phyloP scores from a whole-genome alignment of 2,113 vertebrate genomes.

The Shinisaurus crocodilurus region DNA sequence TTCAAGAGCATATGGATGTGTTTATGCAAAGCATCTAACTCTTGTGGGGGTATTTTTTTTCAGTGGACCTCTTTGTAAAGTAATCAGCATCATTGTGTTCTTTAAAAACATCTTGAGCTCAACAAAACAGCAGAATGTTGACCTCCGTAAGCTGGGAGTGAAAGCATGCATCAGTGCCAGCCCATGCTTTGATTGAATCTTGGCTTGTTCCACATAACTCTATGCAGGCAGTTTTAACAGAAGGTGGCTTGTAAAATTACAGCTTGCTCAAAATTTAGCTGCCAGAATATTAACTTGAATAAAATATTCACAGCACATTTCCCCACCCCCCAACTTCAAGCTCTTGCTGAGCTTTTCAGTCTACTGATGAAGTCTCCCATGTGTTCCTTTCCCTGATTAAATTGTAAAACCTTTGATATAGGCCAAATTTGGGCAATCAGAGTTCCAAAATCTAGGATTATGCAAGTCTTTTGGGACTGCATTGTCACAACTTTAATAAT shows the following conservation, averaged over 20 bases:
- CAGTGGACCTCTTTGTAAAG: slow-evolving; percentile 36
- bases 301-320: slow-evolving; percentile 62
- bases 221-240: slow-evolving; percentile 73
- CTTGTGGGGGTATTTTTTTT: neutral
- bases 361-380: slow-evolving; percentile 57
- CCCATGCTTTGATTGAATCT: slow-evolving; percentile 63
- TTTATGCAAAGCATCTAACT: neutral
- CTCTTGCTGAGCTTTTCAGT: slow-evolving; percentile 65
- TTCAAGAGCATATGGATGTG: slow-evolving; percentile 12
- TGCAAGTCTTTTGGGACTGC: slow-evolving; percentile 26
- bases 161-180: slow-evolving; percentile 61
- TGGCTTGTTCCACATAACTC: slow-evolving; percentile 66
- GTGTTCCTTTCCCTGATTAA: slow-evolving; percentile 58
- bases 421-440: slow-evolving; percentile 25
- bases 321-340: slow-evolving; percentile 54
- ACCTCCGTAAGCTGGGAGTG: slow-evolving; percentile 49
- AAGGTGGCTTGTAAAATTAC: slow-evolving; percentile 76
- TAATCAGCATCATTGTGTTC: slow-evolving; percentile 39
- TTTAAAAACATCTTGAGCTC: slow-evolving; percentile 42
- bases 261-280: slow-evolving; percentile 74
- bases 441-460: slow-evolving; percentile 24
- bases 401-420: slow-evolving; percentile 18
- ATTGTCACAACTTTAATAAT: slow-evolving; percentile 8
- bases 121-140: slow-evolving; percentile 29
- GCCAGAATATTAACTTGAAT: slow-evolving; percentile 80